These are phyloP conservation scores for Prunella himalayana DNA, from an alignment of 2,113 vertebrate species.

Conservation along the genomic window DNA sequence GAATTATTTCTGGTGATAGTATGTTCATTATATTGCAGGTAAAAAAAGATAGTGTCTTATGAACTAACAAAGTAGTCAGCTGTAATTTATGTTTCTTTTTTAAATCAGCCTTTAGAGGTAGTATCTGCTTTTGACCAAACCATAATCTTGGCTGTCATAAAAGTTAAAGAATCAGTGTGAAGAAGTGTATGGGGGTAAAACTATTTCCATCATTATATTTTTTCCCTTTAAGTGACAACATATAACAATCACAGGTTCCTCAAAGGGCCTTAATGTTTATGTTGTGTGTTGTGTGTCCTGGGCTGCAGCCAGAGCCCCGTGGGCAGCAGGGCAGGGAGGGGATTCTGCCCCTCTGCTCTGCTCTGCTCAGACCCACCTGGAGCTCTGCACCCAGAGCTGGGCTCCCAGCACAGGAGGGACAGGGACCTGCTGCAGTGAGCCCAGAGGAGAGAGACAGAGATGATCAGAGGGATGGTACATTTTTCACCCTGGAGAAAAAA, in stretches of 20 bases:
- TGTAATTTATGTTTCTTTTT: background rate
- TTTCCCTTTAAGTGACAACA: background rate
- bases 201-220: background rate
- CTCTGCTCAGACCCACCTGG: background rate
- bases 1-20: background rate
- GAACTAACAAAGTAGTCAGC: background rate
- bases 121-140: background rate
- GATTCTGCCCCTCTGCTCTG: background rate
- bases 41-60: background rate
- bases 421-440: fast-evolving
- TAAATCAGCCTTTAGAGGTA: background rate
- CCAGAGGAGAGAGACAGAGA: fast-evolving
- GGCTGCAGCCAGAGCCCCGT: background rate
- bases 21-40: background rate
- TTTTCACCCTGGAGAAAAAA: background rate
- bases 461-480: background rate
- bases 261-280: background rate
- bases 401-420: background rate
- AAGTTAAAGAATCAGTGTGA: background rate
- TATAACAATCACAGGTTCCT: background rate
- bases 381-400: background rate
- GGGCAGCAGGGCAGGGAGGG: background rate
- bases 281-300: background rate
- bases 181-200: background rate
- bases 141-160: background rate